Evolutionary conservation across 2,888 invertebrate genomes (phyloP).

Genomic region (Trachelus troglodyta): DNA sequence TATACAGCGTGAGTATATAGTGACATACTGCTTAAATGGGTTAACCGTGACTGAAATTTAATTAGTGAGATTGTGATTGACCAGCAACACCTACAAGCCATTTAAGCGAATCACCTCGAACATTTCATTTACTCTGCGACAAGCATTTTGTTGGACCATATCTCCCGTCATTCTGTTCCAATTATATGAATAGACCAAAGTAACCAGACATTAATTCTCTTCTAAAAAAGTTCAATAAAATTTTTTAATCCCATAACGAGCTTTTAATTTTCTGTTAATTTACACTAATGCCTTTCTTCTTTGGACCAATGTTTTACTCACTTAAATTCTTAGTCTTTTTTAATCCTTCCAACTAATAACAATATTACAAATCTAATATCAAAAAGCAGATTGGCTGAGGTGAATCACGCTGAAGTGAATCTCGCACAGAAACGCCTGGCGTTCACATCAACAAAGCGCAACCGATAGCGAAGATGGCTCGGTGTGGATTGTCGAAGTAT

Average conservation of each 20-base stretch:
- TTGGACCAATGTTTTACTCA: neutral
- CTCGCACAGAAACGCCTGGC: neutral
- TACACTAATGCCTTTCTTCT: neutral
- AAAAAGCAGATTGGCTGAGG: neutral
- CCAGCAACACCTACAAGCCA: neutral
- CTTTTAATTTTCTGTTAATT: neutral
- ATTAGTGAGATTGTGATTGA: slow-evolving; percentile 6
- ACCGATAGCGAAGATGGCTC: slow-evolving; percentile 44
- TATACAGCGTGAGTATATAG: slow-evolving; percentile 36
- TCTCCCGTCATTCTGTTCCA: neutral
- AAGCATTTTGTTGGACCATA: neutral
- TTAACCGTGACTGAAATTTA: slow-evolving; percentile 56
- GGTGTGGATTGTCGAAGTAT: slow-evolving; percentile 28
- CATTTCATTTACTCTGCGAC: neutral
- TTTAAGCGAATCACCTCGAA: neutral
- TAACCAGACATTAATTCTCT: neutral
- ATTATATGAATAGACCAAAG: neutral
- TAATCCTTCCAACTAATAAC: too few relatives aligned
- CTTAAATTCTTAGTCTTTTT: too few relatives aligned
- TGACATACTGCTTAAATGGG: slow-evolving; percentile 52
- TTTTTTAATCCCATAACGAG: neutral
- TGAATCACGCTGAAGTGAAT: neutral
- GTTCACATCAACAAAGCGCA: neutral
- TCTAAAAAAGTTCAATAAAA: neutral
- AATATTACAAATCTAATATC: too few relatives aligned